A percentile compares a stretch with the other conserved stretches of the same genome.
phyloP scores from a whole-genome alignment of 2,113 vertebrate species.

The Stictonetta naevosa region DNA sequence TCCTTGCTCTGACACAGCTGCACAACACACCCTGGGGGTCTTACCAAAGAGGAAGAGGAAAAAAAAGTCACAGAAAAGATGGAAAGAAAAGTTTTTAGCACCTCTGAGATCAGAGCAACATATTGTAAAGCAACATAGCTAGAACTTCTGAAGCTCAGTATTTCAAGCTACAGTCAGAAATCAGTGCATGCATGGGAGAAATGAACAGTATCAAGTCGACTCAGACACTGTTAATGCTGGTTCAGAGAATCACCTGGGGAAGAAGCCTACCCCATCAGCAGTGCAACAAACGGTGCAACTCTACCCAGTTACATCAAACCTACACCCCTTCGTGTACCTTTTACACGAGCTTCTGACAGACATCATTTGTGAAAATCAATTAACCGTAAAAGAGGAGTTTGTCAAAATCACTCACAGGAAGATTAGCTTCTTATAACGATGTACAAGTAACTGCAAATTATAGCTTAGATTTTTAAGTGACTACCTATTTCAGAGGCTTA shows the following conservation, averaged over 20 bases:
- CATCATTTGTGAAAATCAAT: neutral
- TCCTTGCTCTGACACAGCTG: neutral
- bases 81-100: neutral
- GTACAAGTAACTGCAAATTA: neutral
- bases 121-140: neutral
- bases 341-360: neutral
- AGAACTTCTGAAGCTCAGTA: neutral
- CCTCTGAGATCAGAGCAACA: neutral
- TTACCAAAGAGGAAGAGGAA: neutral
- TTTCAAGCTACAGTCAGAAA: neutral
- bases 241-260: neutral
- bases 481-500: neutral
- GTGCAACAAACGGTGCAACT: neutral
- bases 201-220: neutral
- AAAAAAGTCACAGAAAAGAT: neutral
- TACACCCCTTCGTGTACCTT: fast-evolving
- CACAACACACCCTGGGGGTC: neutral
- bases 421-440: neutral
- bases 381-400: fast-evolving
- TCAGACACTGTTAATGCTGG: neutral
- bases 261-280: neutral
- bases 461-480: neutral
- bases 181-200: neutral
- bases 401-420: neutral
- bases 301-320: neutral